phyloP scores from a whole-genome alignment of 2,797 vertebrate species.

The Alauda arvensis region DNA sequence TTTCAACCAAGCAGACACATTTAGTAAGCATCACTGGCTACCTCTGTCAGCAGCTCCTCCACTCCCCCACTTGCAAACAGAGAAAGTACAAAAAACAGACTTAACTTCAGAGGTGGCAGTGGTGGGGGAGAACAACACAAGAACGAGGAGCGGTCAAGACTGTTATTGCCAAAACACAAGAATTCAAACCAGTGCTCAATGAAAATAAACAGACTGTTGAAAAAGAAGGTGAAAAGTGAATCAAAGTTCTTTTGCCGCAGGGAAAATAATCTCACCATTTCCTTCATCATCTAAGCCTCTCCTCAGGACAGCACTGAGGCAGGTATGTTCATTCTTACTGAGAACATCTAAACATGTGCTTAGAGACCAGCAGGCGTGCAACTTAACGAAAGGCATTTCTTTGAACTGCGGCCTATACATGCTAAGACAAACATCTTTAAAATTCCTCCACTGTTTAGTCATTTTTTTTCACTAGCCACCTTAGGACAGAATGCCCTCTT shows the following conservation, averaged over 20 bases:
- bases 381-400: neutral
- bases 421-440: neutral
- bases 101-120: conserved; percentile 41
- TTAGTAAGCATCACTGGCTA: conserved; percentile 15
- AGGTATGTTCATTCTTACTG: neutral
- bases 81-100: conserved; percentile 55
- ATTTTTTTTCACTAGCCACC: neutral
- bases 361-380: neutral
- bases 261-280: neutral
- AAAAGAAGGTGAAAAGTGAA: conserved; percentile 47
- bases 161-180: conserved; percentile 51
- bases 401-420: accelerated
- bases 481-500: neutral
- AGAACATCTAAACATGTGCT: neutral
- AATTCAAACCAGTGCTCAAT: conserved; percentile 18
- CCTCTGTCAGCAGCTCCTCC: conserved; percentile 19
- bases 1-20: conserved; percentile 13
- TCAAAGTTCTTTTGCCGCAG: conserved; percentile 3
- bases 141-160: conserved; percentile 12
- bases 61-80: conserved; percentile 46
- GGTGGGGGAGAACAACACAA: conserved; percentile 33
- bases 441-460: neutral
- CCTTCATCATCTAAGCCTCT: neutral
- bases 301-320: neutral
- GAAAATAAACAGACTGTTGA: conserved; percentile 40